Conservation (phyloP, 2,113 vertebrate species). For the Orycteropus afer region DNA sequence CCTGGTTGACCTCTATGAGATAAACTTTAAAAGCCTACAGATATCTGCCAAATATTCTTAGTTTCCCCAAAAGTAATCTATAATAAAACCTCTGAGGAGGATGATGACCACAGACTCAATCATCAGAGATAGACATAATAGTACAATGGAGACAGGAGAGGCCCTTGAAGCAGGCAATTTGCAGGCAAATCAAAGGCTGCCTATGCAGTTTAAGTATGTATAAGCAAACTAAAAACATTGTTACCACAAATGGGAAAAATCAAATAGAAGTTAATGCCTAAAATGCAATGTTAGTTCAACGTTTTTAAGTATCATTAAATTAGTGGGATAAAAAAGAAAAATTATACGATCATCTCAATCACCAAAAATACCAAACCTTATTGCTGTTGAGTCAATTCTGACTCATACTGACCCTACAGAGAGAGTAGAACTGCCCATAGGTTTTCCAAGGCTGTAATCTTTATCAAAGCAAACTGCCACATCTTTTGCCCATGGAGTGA, state of each 20-base stretch:
- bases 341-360: neutral
- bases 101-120: neutral
- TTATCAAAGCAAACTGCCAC: neutral
- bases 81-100: conserved; percentile 3
- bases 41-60: neutral
- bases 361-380: neutral
- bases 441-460: neutral
- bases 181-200: neutral
- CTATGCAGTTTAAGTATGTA: neutral
- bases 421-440: neutral
- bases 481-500: neutral
- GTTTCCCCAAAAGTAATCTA: neutral
- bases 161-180: neutral
- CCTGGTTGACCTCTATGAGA: neutral
- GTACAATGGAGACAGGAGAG: neutral
- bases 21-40: neutral
- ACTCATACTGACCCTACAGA: neutral
- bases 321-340: conserved; percentile 18
- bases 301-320: conserved; percentile 58
- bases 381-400: neutral
- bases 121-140: conserved; percentile 10
- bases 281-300: conserved; percentile 24
- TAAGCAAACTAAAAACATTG: conserved; percentile 20
- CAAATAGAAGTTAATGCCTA: conserved; percentile 6
- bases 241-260: conserved; percentile 16